phyloP scores from a whole-genome alignment of 2,888 invertebrate genomes.

The Conops quadrifasciatus region DNA sequence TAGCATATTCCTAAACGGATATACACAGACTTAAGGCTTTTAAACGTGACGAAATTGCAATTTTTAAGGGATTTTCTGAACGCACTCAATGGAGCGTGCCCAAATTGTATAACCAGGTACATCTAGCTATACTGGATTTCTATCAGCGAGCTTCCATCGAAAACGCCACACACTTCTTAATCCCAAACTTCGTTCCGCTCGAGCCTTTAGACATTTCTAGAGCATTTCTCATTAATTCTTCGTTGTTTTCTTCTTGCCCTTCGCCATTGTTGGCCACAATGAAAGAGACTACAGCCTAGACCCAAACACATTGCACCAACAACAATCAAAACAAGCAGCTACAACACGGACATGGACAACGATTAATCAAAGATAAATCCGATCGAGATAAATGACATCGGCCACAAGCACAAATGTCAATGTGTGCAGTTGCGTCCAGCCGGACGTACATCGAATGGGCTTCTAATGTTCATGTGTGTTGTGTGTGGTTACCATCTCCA shows the following conservation, averaged over 20 bases:
- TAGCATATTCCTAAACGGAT: too few relatives aligned
- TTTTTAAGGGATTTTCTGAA: too few relatives aligned
- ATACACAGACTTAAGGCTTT: too few relatives aligned
- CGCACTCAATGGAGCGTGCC: too few relatives aligned
- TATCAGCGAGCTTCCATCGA: neutral
- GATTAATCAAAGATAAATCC: conserved; percentile 49
- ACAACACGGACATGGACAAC: conserved; percentile 39
- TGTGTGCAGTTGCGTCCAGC: neutral
- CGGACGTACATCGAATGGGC: neutral
- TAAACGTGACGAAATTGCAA: too few relatives aligned
- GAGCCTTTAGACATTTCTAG: conserved; percentile 8
- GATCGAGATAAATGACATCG: conserved; percentile 47
- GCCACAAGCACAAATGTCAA: conserved; percentile 36
- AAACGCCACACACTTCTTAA: conserved; percentile 10
- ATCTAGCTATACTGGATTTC: too few relatives aligned
- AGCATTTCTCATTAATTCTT: conserved; percentile 33
- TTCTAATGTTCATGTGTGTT: conserved; percentile 20
- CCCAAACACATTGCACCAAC: conserved; percentile 22
- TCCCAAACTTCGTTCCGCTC: neutral
- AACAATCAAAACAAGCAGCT: conserved; percentile 39
- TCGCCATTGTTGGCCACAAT: neutral
- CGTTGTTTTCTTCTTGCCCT: too few relatives aligned
- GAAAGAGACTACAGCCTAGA: neutral
- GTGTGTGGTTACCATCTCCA: too few relatives aligned
- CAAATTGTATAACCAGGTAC: too few relatives aligned